phyloP scores from a whole-genome alignment of 2,113 vertebrate genomes.

The Piaya cayana region DNA sequence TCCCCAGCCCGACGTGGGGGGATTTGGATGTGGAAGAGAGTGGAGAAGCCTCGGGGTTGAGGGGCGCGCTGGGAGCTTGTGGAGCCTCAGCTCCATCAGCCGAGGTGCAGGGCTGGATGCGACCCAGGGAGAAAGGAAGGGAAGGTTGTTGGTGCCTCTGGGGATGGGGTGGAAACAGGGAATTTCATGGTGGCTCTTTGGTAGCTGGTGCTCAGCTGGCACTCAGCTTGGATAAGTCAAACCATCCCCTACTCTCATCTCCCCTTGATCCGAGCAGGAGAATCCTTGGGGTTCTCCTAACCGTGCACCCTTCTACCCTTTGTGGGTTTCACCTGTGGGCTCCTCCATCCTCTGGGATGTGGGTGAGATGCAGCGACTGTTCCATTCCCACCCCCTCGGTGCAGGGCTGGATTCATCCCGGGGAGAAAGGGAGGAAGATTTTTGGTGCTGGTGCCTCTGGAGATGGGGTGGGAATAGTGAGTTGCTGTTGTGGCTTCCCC shows the following conservation, averaged over 20 bases:
- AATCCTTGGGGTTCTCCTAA: background rate
- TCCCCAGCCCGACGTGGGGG: accelerated
- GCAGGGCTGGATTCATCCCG: background rate
- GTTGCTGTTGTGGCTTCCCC: background rate
- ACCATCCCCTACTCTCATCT: background rate
- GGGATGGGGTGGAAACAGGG: too few relatives aligned
- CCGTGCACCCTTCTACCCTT: background rate
- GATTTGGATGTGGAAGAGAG: accelerated
- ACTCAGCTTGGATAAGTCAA: too few relatives aligned
- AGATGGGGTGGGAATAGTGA: too few relatives aligned
- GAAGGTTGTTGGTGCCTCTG: too few relatives aligned
- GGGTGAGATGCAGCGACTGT: too few relatives aligned
- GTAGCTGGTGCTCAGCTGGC: too few relatives aligned
- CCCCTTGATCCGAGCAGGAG: background rate
- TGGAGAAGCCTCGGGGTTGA: background rate
- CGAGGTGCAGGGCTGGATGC: background rate
- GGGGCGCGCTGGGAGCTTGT: background rate
- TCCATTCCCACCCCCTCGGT: too few relatives aligned
- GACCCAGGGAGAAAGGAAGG: background rate
- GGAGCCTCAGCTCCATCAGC: background rate
- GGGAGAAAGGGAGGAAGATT: background rate
- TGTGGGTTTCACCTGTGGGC: accelerated
- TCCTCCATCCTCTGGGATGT: too few relatives aligned
- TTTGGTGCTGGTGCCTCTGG: too few relatives aligned
- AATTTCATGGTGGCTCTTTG: background rate